A percentile compares a stretch with the other conserved stretches of the same genome.
Conservation (phyloP, 2,888 invertebrate genomes). For the Ptilodon capucinus region DNA sequence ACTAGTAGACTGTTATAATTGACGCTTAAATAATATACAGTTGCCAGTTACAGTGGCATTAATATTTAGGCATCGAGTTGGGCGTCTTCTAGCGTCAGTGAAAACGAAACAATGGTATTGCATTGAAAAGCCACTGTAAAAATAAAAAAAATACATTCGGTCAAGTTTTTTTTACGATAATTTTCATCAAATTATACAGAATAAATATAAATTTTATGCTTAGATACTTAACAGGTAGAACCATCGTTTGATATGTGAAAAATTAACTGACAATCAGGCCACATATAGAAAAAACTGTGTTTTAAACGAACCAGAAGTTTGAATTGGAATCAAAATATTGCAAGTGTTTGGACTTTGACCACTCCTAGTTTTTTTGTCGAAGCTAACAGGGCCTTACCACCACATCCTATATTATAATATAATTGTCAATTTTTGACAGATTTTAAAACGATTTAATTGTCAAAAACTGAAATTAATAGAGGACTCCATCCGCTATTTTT, state of each 20-base stretch:
- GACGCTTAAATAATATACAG: too few species aligned
- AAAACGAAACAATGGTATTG: background rate
- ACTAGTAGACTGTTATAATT: too few species aligned
- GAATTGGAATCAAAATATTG: background rate
- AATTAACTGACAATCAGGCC: constrained; percentile 33
- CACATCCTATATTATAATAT: background rate
- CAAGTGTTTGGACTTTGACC: background rate
- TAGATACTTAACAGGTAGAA: constrained; percentile 18
- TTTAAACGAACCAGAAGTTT: constrained; percentile 11
- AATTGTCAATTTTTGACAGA: background rate
- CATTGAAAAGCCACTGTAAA: background rate
- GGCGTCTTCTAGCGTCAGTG: background rate
- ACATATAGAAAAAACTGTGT: constrained; percentile 20
- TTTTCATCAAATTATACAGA: background rate
- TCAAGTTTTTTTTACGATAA: background rate
- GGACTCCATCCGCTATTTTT: too few species aligned
- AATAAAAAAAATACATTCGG: background rate
- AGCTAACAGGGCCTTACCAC: too few species aligned
- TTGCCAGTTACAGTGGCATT: too few species aligned
- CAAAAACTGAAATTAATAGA: too few species aligned
- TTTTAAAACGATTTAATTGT: background rate
- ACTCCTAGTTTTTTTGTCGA: background rate
- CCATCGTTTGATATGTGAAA: constrained; percentile 37
- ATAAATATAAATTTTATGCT: too few species aligned
- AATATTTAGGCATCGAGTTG: too few species aligned